Evolutionary conservation across 2,888 invertebrate genomes (phyloP), one percentile per base, ranked within the genome.

Genomic region (Caenorhabditis wallacei): DNA sequence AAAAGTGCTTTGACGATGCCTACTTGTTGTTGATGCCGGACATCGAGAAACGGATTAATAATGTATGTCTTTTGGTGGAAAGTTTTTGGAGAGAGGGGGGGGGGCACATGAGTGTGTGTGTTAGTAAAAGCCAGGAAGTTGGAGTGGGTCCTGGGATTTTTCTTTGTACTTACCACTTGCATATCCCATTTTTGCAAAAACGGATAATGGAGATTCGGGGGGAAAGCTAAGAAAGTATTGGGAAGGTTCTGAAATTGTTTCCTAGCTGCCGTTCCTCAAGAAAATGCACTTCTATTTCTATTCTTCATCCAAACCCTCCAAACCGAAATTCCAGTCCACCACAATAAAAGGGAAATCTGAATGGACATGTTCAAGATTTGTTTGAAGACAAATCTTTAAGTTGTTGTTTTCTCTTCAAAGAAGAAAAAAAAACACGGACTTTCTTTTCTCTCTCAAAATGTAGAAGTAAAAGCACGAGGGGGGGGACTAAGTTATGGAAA

Each of bases 1-100:
- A 81, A 30, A 82, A 81, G 80, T 86, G 86, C 79, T 84, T 84
- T 56, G 80, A 83, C 57, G 64, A 69, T 18, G 48, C 64, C 26
- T 66, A 63, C 46, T 43, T 83, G 66, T 43, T 84, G 30, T 56
- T 86, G 66, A 86, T 86, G 86, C 64, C 75, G 51, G 80, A 85
- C 53, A 78, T 86, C 72, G 86, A 86, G 76, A 86, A 85, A 66
- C 56, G 69, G 30, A 86, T 86, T 71, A 86, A 85, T 80, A 84
- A 84, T 63, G 86, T 86, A 64, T 76, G 82, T 80, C 48, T 69
- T 64, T 70, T 54, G 48, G 68, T 13, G 40, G 46, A 22, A 24
- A 37, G 22, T 35, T 26, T 43, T 16, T 20, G 40, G 5, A 20
- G 59, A 11, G 24, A 37, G 56, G 10, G 24, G 24, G 57, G 30